Conservation (phyloP, 2,113 vertebrate genomes). For the Hystrix cristata region DNA sequence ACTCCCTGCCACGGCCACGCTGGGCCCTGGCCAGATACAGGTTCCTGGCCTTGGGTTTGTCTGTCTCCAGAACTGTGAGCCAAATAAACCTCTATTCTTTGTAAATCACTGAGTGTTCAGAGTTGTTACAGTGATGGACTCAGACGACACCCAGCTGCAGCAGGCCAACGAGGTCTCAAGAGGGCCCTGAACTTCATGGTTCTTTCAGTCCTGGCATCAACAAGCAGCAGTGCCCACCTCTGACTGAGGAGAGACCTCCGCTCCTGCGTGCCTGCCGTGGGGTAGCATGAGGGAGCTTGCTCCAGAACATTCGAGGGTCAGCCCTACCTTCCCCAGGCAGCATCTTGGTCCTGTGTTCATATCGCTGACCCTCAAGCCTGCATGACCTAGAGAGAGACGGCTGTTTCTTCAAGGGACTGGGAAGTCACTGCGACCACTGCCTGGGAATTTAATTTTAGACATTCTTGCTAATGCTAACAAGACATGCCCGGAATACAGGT, state of each 20-base stretch:
- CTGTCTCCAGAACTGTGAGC: background rate
- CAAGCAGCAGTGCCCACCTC: background rate
- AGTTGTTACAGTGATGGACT: background rate
- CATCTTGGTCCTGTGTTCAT: background rate
- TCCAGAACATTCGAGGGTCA: background rate
- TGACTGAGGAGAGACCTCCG: background rate
- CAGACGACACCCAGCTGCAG: background rate
- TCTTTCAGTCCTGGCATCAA: background rate
- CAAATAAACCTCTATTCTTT: background rate
- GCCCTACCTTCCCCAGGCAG: background rate
- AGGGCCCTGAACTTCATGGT: background rate
- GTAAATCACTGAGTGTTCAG: background rate
- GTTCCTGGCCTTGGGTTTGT: background rate
- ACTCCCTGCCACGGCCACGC: background rate
- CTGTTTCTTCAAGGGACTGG: background rate
- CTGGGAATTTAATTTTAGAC: background rate
- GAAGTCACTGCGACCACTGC: background rate
- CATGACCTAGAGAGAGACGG: background rate
- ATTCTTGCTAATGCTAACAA: background rate
- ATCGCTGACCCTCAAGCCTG: background rate
- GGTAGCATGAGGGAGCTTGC: background rate
- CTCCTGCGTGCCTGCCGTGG: too few relatives aligned
- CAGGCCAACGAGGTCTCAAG: background rate
- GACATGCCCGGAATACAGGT: background rate
- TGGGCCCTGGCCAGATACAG: background rate